phyloP scores from a whole-genome alignment of 2,113 vertebrate genomes.

The Pardalotus punctatus region DNA sequence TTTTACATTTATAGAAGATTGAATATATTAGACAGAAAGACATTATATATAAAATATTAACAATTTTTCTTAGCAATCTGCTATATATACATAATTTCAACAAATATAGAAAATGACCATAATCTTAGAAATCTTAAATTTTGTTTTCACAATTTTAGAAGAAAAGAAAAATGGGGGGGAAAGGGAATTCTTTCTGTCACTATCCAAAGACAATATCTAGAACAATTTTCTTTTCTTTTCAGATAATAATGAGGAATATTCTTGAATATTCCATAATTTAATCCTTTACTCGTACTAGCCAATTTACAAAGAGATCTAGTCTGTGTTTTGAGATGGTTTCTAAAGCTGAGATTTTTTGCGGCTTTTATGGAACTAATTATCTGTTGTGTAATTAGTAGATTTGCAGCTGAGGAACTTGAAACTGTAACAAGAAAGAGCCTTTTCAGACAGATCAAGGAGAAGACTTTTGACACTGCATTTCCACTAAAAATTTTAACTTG shows the following conservation, averaged over 20 bases:
- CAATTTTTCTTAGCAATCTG: neutral
- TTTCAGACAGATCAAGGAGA: slow-evolving; percentile 9
- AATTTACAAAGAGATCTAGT: neutral
- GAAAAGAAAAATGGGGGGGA: accelerated
- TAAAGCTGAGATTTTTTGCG: neutral
- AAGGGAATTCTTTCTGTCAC: accelerated
- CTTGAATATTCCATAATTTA: neutral
- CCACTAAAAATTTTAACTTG: neutral
- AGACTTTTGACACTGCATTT: neutral
- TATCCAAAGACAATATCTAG: neutral
- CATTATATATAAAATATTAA: neutral
- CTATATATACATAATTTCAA: neutral
- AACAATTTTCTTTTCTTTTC: neutral
- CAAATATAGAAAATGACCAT: neutral
- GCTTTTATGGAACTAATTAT: neutral
- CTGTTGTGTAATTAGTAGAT: neutral
- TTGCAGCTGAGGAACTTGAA: neutral
- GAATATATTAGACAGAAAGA: neutral
- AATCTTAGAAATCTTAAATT: neutral
- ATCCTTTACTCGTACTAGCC: neutral
- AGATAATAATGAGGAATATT: neutral
- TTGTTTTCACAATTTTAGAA: neutral
- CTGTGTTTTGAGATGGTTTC: neutral
- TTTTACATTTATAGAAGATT: neutral
- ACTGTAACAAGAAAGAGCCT: neutral